Base-by-base conservation (phyloP, 1,140 invertebrate genomes). In the Leptinotarsa undecemlineata region DNA sequence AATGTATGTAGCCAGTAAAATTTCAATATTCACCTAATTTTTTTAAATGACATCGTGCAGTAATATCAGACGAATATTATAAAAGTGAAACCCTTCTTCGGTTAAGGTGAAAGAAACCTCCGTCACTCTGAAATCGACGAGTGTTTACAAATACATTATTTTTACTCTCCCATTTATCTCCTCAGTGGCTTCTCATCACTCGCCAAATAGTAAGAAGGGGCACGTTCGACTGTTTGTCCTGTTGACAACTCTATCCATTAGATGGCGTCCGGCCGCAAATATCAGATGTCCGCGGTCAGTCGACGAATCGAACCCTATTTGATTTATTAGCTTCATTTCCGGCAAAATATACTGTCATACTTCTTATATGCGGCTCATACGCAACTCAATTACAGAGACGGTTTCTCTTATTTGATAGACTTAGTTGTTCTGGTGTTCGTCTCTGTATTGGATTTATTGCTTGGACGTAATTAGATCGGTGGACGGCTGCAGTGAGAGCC, bases 321-420 rank as follows among this genome's bases (percentile, higher is more conserved):
- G 80, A 81, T 81, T 81, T 81, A 81, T 81, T 81, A 77, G 71
- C 78, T 80, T 81, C 79, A 81, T 81, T 81, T 79, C 77, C 77
- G 77, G 72, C 62, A 63, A 60, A 77, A 79, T 81, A 73, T 76
- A 62, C 68, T 74, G 72, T 78, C 77, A 77, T 81, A 81, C 73
- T 75, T 80, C 74, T 77, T 75, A 71, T 77, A 72, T 70, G 33
- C 0, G 67, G 63, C 75, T 61, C 74, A 72, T 72, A 76, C 71
- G 75, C 79, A 80, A 80, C 76, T 80, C 79, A 77, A 78, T 80
- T 78, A 78, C 74, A 68, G 51, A 69, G 33, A 73, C n/a, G 33
- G 64, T 51, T 60, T 70, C 51, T 72, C 20, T 72, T 71, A 71
- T 71, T 71, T 71, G 69, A 71, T 71, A 57, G 15, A 57, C 51